phyloP scores from a whole-genome alignment of 2,797 vertebrate genomes.

The Bradypus variegatus region DNA sequence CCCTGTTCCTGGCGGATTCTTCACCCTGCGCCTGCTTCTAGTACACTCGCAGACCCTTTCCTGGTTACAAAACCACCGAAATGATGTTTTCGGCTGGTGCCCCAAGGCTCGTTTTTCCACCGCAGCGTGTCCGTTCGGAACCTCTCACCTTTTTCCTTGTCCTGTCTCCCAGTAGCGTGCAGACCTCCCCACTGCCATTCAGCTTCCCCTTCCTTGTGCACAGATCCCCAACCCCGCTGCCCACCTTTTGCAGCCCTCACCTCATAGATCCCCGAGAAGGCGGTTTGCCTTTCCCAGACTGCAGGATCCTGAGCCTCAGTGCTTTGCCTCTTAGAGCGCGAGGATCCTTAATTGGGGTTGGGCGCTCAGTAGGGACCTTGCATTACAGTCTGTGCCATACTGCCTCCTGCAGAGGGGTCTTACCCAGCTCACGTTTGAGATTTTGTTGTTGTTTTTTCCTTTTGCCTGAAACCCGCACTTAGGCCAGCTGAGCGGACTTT shows the following conservation, averaged over 20 bases:
- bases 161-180: not conserved
- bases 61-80: not conserved
- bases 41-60: not conserved
- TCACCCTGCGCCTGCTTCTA: not conserved
- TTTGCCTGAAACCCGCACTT: slow-evolving; percentile 18
- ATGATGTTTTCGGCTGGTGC: not conserved
- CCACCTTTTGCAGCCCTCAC: not conserved
- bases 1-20: not conserved
- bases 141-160: not conserved
- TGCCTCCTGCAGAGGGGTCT: not conserved
- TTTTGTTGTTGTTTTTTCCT: not conserved
- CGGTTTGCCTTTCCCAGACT: not conserved
- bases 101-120: not conserved
- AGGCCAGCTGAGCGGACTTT: not conserved
- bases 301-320: not conserved
- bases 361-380: not conserved
- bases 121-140: not conserved
- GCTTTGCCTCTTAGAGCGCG: not conserved
- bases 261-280: not conserved
- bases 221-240: not conserved
- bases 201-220: not conserved
- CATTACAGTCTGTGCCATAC: not conserved
- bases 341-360: not conserved
- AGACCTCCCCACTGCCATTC: not conserved
- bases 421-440: not conserved